Base-by-base conservation (phyloP, 2,113 vertebrate genomes). In the Tenebrosternarchus preto region DNA sequence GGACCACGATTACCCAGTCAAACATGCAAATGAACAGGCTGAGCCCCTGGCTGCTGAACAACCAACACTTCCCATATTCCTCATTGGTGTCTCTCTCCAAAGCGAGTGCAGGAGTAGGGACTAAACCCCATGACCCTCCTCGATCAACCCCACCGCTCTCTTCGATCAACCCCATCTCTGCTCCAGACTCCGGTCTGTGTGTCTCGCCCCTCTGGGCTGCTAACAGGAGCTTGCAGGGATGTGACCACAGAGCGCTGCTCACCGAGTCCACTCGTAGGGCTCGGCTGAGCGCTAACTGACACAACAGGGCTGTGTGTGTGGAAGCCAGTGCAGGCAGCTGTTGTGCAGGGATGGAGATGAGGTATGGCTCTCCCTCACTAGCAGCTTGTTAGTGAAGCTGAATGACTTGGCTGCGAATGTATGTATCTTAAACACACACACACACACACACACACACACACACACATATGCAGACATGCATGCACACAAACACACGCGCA, bases 331-430 rank as follows among this genome's bases (percentile, higher is more conserved):
- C n/a, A n/a, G n/a, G 43, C 83, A 64, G 84, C 64, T 81, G 71
- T 73, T 81, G 75, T 72, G 76, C 22, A 71, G 56, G 50, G 46
- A 75, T 76, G 71, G n/a, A 36, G 33, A 53, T 60, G 16, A 57
- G 68, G 57, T 43, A 66, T 27, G 68, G 25, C 46, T 2, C 43
- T 57, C 53, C 29, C 22, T 81, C 76, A 73, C 27, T 82, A 67
- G 78, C 8, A 85, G 87, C 85, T 84, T 85, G 82, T 86, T 88
- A 86, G 77, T 60, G 84, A 68, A 69, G 11, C 59, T 11, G 78
- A 75, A 81, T 87, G 82, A 88, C 87, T 85, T 82, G 72, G 80
- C 85, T 73, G 55, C 81, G 76, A 86, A 71, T 19, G 8, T 68
- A 80, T 82, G 71, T 25, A 81, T 63, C 77, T 60, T 7, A 66